phyloP scores from a whole-genome alignment of 1,140 invertebrate species.

The Gyrodactylus bullatarudis region DNA sequence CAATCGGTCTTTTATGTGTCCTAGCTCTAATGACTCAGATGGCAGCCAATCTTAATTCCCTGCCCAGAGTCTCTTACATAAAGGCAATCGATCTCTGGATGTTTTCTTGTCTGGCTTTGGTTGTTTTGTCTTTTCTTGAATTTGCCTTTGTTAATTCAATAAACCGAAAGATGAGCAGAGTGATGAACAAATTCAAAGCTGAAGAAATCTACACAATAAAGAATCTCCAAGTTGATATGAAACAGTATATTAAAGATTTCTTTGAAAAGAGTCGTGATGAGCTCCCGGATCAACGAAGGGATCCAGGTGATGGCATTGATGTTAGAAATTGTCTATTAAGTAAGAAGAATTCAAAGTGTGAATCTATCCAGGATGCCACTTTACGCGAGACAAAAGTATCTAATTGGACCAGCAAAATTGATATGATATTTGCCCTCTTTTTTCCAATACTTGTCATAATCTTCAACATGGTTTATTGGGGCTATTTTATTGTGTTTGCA shows the following conservation, averaged over 20 bases:
- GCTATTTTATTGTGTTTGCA: constrained; percentile 10
- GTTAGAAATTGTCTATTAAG: neutral
- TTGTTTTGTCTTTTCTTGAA: constrained; percentile 15
- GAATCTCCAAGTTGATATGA: neutral
- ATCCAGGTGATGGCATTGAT: neutral
- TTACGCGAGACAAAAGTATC: neutral
- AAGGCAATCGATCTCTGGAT: constrained; percentile 18
- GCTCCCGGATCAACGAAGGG: neutral
- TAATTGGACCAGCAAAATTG: constrained; percentile 10
- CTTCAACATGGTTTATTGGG: neutral
- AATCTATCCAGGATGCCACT: neutral
- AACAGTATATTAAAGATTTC: neutral
- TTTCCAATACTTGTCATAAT: neutral
- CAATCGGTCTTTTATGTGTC: constrained; percentile 15
- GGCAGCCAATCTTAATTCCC: constrained; percentile 12
- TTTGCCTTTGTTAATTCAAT: constrained; percentile 14
- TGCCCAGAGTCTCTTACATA: constrained; percentile 14
- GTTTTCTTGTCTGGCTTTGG: constrained; percentile 15
- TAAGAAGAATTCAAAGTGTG: neutral
- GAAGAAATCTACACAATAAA: neutral
- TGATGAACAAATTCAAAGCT: neutral
- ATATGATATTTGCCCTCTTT: constrained; percentile 10
- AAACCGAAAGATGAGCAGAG: neutral
- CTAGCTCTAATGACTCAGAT: constrained; percentile 16
- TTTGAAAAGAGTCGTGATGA: constrained; percentile 11